Evolutionary conservation across 2,113 vertebrate genomes (phyloP), one percentile per base, ranked within the genome.

Genomic region (Sciurus niger): DNA sequence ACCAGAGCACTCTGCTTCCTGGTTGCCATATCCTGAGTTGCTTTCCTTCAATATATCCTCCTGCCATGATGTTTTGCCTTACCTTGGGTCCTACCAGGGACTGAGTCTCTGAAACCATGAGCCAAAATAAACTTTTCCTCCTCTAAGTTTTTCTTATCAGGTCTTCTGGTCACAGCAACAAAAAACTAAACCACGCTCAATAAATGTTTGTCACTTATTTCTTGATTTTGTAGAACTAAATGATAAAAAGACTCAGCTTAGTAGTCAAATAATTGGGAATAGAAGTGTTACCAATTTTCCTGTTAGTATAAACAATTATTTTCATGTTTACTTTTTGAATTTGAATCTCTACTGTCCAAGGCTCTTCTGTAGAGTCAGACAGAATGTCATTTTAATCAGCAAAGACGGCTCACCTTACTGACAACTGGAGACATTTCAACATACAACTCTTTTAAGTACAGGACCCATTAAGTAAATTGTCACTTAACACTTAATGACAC

Each of bases 311-410:
- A 77, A 74, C 25, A 30, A 68, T 30, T 53, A 58, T 55, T 93
- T 87, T 86, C 83, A 20, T 18, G 73, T 58, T 80, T 63, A 32
- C n/a, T 93, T 72, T 72, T 68, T 65, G 20, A 88, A 90, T 63
- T 11, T 60, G 20, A 32, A 4, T 48, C 73, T 88, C 70, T 83
- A 25, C 55, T 74, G 28, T 70, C 63, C 0, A 2, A 70, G n/a
- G 10, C 12, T 80, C n/a, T 22, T 48, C 55, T 8, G 1, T 2
- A 40, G 40, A 82, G 8, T 60, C 82, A 34, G 14, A 78, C 1
- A 43, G 58, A 65, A n/a, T 43, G 40, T 28, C 55, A n/a, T 6
- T n/a, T 55, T 30, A 10, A 43, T 73, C 67, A 13, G 22, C 6
- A 60, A 20, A n/a, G n/a, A 53, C 18, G 53, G 63, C 14, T 67